phyloP scores from a whole-genome alignment of 2,113 vertebrate genomes.

The Phaethornis superciliosus region DNA sequence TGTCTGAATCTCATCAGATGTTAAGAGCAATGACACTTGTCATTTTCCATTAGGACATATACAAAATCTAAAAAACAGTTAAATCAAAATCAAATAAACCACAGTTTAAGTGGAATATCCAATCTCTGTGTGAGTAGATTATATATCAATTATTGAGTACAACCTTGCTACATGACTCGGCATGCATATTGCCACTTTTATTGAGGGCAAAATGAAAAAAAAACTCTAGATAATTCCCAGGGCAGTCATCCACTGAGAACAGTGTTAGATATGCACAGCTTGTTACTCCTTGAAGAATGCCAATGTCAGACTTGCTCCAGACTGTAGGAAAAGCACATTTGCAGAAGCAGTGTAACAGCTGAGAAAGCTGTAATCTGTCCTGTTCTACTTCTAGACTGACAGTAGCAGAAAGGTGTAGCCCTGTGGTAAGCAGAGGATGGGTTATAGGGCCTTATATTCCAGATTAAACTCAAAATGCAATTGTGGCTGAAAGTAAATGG shows the following conservation, averaged over 20 bases:
- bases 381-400: background rate
- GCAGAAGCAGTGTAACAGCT: background rate
- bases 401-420: background rate
- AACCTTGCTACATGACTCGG: slow-evolving; percentile 40
- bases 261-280: slow-evolving; percentile 22
- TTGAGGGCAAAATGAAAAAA: background rate
- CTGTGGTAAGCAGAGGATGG: background rate
- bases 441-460: background rate
- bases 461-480: background rate
- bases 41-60: background rate
- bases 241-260: slow-evolving; percentile 9
- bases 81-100: slow-evolving; percentile 23
- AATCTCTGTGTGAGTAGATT: slow-evolving; percentile 10
- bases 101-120: background rate
- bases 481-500: background rate
- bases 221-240: background rate
- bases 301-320: background rate
- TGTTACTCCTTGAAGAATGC: slow-evolving; percentile 55
- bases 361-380: slow-evolving; percentile 2
- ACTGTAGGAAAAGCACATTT: slow-evolving; percentile 21
- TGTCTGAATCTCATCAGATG: background rate
- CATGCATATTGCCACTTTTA: background rate
- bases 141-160: slow-evolving; percentile 48
- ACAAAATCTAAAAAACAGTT: slow-evolving; percentile 6
- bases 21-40: background rate